phyloP scores from a whole-genome alignment of 2,888 invertebrate genomes.

The Lordiphosa fenestrarum region DNA sequence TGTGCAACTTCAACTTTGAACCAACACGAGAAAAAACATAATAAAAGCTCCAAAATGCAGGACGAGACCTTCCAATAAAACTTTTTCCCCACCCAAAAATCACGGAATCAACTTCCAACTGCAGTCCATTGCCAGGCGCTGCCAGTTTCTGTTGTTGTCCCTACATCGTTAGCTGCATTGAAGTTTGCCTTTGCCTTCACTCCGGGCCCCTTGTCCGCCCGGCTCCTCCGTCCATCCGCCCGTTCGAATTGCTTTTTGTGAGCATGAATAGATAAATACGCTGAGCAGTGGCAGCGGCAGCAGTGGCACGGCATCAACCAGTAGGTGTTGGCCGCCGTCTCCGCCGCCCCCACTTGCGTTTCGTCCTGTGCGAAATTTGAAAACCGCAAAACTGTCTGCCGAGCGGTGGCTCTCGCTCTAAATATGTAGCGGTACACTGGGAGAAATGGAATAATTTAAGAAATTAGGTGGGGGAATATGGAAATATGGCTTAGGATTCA shows the following conservation, averaged over 20 bases:
- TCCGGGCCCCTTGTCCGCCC: constrained; percentile 2
- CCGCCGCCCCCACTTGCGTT: constrained; percentile 8
- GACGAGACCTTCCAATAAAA: constrained; percentile 47
- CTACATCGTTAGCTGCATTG: constrained; percentile 73
- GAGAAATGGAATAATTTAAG: not conserved
- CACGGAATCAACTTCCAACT: constrained; percentile 68
- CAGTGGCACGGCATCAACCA: constrained; percentile 20
- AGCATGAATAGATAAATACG: constrained; percentile 74
- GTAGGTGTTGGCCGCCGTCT: constrained; percentile 28
- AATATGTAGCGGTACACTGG: constrained; percentile 14
- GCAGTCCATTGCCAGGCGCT: constrained; percentile 58
- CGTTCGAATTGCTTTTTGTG: constrained; percentile 58
- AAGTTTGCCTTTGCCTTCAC: constrained; percentile 41
- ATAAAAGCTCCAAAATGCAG: constrained; percentile 71
- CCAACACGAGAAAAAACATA: constrained; percentile 59
- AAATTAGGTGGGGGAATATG: too few species aligned
- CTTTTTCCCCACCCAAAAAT: constrained; percentile 56
- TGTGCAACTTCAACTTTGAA: constrained; percentile 67
- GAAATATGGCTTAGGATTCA: too few species aligned
- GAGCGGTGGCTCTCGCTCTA: constrained; percentile 19
- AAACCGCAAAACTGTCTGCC: constrained; percentile 59
- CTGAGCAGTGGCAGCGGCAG: constrained; percentile 37
- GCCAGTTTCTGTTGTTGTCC: constrained; percentile 42
- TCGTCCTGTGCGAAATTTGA: constrained; percentile 46
- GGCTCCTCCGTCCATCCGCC: constrained; percentile 5